A percentile compares a stretch with the other conserved stretches of the same genome.
These are phyloP conservation scores for Tringa solitaria DNA, from an alignment of 2,113 vertebrate species.

Conservation along the genomic window DNA sequence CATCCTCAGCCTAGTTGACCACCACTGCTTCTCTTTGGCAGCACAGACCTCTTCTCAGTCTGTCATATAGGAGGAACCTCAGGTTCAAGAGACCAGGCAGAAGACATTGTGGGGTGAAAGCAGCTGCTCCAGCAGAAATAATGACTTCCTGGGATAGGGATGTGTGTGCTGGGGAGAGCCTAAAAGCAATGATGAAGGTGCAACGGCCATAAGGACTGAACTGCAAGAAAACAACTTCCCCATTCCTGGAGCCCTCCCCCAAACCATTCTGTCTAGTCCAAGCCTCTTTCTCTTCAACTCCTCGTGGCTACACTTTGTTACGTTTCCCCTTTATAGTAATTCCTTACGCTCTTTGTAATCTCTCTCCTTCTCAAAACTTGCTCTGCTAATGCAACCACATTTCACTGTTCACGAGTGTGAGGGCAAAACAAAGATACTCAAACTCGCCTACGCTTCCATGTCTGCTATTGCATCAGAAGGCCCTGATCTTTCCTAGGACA, in stretches of 20 bases:
- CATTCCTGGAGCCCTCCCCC: not conserved
- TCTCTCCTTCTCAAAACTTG: not conserved
- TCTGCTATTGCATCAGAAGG: not conserved
- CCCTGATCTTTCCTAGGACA: not conserved
- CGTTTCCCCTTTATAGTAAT: not conserved
- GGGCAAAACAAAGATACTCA: not conserved
- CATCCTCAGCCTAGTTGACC: not conserved
- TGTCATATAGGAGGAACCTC: not conserved
- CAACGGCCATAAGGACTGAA: not conserved
- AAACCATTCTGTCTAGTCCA: not conserved
- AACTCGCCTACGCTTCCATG: not conserved
- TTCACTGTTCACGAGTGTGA: not conserved
- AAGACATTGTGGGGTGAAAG: not conserved
- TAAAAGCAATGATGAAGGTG: not conserved
- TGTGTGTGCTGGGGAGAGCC: not conserved
- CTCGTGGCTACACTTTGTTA: not conserved
- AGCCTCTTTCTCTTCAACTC: not conserved
- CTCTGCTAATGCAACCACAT: not conserved
- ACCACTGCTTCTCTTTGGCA: not conserved
- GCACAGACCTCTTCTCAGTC: not conserved
- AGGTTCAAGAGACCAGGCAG: not conserved
- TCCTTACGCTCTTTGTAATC: not conserved
- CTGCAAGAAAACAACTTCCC: not conserved
- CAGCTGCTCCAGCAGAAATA: not conserved
- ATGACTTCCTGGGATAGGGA: not conserved